phyloP scores from a whole-genome alignment of 2,888 invertebrate species.

The Toxonevra muliebris region DNA sequence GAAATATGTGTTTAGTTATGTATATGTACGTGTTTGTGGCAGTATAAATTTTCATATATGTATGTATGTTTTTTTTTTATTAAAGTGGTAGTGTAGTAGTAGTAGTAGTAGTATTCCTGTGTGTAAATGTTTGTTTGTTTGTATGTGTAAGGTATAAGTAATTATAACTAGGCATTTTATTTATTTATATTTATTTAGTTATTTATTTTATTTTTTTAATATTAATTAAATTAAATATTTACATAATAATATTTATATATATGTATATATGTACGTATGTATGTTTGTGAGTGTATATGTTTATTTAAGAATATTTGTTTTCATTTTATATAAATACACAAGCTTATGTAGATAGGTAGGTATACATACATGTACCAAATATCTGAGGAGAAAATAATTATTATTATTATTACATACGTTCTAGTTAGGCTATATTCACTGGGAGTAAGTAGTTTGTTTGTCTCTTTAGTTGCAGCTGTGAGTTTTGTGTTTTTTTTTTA shows the following conservation, averaged over 20 bases:
- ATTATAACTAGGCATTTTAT: neutral
- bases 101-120: neutral
- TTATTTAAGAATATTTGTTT: neutral
- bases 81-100: neutral
- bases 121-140: neutral
- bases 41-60: constrained; percentile 31
- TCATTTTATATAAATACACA: constrained; percentile 29
- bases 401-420: constrained; percentile 1
- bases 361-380: constrained; percentile 28
- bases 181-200: constrained; percentile 15
- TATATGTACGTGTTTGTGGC: constrained; percentile 29
- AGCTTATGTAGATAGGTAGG: constrained; percentile 32
- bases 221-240: constrained; percentile 37
- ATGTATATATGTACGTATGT: constrained; percentile 10
- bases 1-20: neutral
- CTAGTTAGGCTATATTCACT: constrained; percentile 39
- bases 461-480: constrained; percentile 42
- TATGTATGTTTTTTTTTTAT: constrained; percentile 8
- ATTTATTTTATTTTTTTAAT: neutral
- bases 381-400: constrained; percentile 23
- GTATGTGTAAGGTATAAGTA: neutral
- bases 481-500: constrained; percentile 12
- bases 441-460: constrained; percentile 38
- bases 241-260: constrained; percentile 23
- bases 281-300: neutral